These are phyloP conservation scores for Folsomia manolachei DNA, from an alignment of 2,888 invertebrate species.

Conservation along the genomic window DNA sequence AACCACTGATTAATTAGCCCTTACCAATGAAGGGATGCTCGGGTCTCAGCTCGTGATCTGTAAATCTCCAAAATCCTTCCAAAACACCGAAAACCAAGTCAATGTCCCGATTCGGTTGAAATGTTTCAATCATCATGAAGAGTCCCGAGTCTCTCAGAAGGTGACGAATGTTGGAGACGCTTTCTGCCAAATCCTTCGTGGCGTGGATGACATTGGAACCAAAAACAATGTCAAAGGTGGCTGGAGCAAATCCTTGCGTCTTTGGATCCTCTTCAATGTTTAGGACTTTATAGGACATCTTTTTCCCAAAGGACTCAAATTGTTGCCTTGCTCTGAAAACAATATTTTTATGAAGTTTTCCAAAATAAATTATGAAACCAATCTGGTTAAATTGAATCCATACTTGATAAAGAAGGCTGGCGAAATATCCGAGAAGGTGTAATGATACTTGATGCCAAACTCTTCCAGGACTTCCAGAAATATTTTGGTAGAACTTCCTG, in stretches of 20 bases:
- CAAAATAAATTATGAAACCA: too few species aligned
- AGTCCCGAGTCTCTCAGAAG: constrained; percentile 22
- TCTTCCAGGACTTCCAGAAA: constrained; percentile 24
- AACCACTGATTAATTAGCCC: too few species aligned
- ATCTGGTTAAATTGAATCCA: too few species aligned
- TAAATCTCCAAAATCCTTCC: constrained; percentile 30
- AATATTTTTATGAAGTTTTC: too few species aligned
- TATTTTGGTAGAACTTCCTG: constrained; percentile 28
- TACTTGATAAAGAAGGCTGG: constrained; percentile 26
- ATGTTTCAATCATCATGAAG: constrained; percentile 23
- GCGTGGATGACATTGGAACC: constrained; percentile 36
- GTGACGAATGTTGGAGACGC: constrained; percentile 17
- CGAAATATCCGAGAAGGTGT: constrained; percentile 37
- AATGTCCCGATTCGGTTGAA: constrained; percentile 3
- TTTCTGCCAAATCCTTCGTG: constrained; percentile 16
- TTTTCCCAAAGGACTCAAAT: constrained; percentile 25
- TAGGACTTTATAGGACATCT: constrained; percentile 31
- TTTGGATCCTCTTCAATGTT: constrained; percentile 34
- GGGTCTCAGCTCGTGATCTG: constrained; percentile 27
- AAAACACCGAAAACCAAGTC: constrained; percentile 30
- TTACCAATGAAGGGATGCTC: constrained; percentile 20
- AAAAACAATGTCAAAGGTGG: constrained; percentile 32
- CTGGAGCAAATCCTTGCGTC: constrained; percentile 30
- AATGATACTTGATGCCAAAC: constrained; percentile 23
- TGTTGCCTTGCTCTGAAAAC: constrained; percentile 21